Base-by-base conservation (phyloP, 2,797 vertebrate species). In the Scarus forsteni region DNA sequence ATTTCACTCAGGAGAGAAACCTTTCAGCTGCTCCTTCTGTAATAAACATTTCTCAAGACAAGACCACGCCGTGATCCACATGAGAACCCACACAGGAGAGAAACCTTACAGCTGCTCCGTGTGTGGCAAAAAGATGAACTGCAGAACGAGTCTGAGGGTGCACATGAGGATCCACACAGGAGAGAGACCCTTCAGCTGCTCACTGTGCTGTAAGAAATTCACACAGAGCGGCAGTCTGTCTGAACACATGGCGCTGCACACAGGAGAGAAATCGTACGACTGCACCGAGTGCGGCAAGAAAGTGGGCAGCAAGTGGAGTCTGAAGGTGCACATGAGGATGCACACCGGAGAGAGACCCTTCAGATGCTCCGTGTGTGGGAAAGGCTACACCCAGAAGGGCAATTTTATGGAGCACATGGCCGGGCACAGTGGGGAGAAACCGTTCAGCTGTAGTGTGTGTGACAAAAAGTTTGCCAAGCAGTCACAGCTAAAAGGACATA, bases 301-400 rank as follows among this genome's bases (percentile, higher is more conserved):
- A 15, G 8, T 52, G 7, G 12, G 48, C 48, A 18, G 48, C 10
- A 52, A 52, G 34, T 34, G 27, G 8, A 35, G 50, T 35, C 50
- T 52, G 13, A 52, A 52, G 50, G 13, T 52, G 11, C 65, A 75
- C 46, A 57, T 52, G 65, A 68, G 58, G 7, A 57, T 6, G 0
- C 65, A 75, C 35, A 58, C 65, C 0, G 53, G 53, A 0, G 5
- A 12, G 14, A 75, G 51, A 58, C 73, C 73, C 0, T 75, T 63
- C 1, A 1, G 0, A 1, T 75, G 65, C 35, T 34, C 19, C 6
- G 50, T 52, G 19, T 52, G 50, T 34, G n/a, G 34, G 12, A 52
- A 52, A 52, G 13, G 13, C 15, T 53, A 15, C 7, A 15, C 7
- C 5, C 34, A 36, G 34, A 53, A 53, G 34, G 14, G 34, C 1